These are phyloP conservation scores for Synaphobranchus kaupii DNA, from an alignment of 2,797 vertebrate genomes.

Conservation along the genomic window DNA sequence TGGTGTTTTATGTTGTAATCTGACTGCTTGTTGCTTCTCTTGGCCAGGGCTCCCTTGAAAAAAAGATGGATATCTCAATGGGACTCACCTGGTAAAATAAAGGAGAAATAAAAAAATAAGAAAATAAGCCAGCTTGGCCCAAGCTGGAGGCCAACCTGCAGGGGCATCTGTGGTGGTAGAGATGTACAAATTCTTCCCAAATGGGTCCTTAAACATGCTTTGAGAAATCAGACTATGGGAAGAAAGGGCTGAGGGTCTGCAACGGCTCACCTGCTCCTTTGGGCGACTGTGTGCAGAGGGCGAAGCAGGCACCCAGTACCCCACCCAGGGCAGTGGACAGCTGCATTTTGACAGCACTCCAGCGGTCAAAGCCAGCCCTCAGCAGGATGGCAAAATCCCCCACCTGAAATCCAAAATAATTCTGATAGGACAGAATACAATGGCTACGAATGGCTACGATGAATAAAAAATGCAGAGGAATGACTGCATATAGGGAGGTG, in stretches of 20 bases:
- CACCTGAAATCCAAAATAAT: slow-evolving; percentile 71
- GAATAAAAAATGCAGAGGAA: too few species aligned
- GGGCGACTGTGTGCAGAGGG: slow-evolving; percentile 88
- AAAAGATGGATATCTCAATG: too few species aligned
- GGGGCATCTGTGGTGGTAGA: too few species aligned
- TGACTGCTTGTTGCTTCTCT: too few species aligned
- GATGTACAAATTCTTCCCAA: slow-evolving; percentile 1
- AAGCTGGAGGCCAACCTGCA: too few species aligned
- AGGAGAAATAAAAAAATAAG: too few species aligned
- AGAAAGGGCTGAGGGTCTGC: neutral
- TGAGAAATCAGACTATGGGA: neutral
- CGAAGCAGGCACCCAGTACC: slow-evolving; percentile 88
- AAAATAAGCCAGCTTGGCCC: too few species aligned
- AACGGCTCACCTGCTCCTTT: slow-evolving; percentile 83
- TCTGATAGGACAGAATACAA: neutral
- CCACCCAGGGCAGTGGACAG: slow-evolving; percentile 90
- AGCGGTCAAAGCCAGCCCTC: slow-evolving; percentile 95
- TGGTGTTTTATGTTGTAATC: too few species aligned
- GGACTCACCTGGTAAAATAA: too few species aligned
- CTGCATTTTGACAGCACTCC: slow-evolving; percentile 96
- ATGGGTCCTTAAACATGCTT: neutral
- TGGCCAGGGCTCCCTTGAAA: too few species aligned
- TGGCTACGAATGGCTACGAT: neutral
- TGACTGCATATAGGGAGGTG: too few species aligned
- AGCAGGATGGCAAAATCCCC: slow-evolving; percentile 97